Percentiles rank a stretch among this genome's conserved stretches.
phyloP scores from a whole-genome alignment of 2,888 invertebrate species.

The Oxytorus armatus region DNA sequence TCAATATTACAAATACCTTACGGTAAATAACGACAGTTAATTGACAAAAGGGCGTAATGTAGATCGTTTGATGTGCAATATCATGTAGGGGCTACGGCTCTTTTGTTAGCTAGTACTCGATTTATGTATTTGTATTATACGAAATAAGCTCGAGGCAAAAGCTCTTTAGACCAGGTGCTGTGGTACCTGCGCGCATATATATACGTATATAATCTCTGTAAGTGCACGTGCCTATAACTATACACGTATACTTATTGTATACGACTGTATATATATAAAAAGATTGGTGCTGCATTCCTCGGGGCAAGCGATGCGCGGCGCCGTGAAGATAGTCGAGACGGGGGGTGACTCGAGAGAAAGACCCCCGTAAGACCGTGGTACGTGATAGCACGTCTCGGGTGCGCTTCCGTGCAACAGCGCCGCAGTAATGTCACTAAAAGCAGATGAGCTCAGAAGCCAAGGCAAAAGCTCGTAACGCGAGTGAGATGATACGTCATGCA shows the following conservation, averaged over 20 bases:
- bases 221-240: not conserved
- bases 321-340: slow-evolving; percentile 67
- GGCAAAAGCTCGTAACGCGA: slow-evolving; percentile 32
- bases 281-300: slow-evolving; percentile 78
- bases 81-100: not conserved
- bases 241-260: not conserved
- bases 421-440: slow-evolving; percentile 47
- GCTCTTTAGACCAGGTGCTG: slow-evolving; percentile 53
- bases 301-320: slow-evolving; percentile 79
- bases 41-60: not conserved
- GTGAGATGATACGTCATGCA: slow-evolving; percentile 50
- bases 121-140: slow-evolving; percentile 7
- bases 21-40: not conserved
- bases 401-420: slow-evolving; percentile 33
- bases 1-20: not conserved
- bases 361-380: slow-evolving; percentile 76
- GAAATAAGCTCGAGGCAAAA: slow-evolving; percentile 33
- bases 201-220: not conserved
- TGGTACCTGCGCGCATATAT: not conserved
- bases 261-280: slow-evolving; percentile 49
- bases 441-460: slow-evolving; percentile 48
- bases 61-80: not conserved
- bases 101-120: not conserved
- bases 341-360: slow-evolving; percentile 70
- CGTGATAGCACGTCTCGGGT: slow-evolving; percentile 72